phyloP scores from a whole-genome alignment of 2,797 vertebrate species.

The Onychomys torridus region DNA sequence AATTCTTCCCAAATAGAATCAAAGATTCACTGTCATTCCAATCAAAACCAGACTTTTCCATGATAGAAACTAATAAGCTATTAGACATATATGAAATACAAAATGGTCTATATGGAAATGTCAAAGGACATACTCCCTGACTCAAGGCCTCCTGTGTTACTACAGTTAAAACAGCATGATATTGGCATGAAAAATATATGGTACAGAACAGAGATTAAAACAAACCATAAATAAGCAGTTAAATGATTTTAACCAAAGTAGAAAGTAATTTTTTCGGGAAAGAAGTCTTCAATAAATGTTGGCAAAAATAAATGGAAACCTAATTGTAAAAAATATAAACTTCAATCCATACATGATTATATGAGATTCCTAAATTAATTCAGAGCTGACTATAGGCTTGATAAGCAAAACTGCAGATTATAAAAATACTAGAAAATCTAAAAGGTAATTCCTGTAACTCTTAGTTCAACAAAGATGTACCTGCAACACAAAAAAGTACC shows the following conservation, averaged over 20 bases:
- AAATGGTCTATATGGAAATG: neutral
- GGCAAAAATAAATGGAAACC: neutral
- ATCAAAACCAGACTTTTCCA: neutral
- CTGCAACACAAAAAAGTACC: neutral
- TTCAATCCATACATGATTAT: neutral
- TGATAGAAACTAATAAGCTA: constrained; percentile 7
- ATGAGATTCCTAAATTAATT: neutral
- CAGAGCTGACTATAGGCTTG: neutral
- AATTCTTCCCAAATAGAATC: constrained; percentile 5
- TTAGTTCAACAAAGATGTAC: neutral
- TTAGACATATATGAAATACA: neutral
- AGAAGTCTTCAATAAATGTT: neutral
- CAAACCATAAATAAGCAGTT: neutral
- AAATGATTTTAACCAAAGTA: neutral
- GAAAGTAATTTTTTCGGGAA: neutral
- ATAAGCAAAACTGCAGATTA: neutral
- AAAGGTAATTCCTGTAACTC: neutral
- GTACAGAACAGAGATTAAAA: neutral
- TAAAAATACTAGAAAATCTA: constrained; percentile 34
- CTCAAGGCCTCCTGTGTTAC: neutral
- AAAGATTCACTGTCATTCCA: neutral
- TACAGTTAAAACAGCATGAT: neutral
- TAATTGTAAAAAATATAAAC: neutral
- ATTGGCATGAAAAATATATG: neutral
- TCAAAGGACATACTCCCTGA: neutral